These are phyloP conservation scores for Steinernema hermaphroditum DNA, from an alignment of 2,888 invertebrate species.

Conservation along the genomic window DNA sequence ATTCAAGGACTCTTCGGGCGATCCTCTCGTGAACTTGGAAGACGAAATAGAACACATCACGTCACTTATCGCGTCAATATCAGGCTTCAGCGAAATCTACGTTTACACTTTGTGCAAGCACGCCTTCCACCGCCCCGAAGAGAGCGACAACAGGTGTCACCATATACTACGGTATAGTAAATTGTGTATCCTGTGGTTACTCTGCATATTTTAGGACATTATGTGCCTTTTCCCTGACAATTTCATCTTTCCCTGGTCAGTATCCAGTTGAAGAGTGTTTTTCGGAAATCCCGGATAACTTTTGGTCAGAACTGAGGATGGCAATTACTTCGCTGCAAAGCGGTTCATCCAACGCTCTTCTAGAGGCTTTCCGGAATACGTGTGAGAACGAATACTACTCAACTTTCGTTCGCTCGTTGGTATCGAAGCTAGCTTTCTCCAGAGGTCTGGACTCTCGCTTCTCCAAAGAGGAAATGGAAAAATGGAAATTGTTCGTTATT, in stretches of 20 bases:
- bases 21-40: slow-evolving; percentile 9
- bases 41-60: slow-evolving; percentile 12
- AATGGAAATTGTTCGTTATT: not conserved
- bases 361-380: not conserved
- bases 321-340: not conserved
- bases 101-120: slow-evolving; percentile 1
- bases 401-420: not conserved
- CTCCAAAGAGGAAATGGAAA: not conserved
- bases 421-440: not conserved
- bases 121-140: not conserved
- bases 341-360: not conserved
- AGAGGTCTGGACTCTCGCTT: not conserved
- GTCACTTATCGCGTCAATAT: not conserved
- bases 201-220: slow-evolving; percentile 34
- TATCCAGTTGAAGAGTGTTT: slow-evolving; percentile 45
- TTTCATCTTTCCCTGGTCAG: slow-evolving; percentile 37
- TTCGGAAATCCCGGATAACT: slow-evolving; percentile 52
- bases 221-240: slow-evolving; percentile 37
- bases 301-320: slow-evolving; percentile 46
- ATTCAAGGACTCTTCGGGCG: slow-evolving; percentile 10
- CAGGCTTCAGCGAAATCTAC: not conserved
- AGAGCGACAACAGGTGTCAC: not conserved
- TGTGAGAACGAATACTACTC: not conserved
- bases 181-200: too few species aligned
- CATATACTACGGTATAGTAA: not conserved